Percentiles rank a stretch among this genome's conserved stretches.
Evolutionary conservation across 2,888 invertebrate species (phyloP).

Genomic region (Trachelus tabidus): DNA sequence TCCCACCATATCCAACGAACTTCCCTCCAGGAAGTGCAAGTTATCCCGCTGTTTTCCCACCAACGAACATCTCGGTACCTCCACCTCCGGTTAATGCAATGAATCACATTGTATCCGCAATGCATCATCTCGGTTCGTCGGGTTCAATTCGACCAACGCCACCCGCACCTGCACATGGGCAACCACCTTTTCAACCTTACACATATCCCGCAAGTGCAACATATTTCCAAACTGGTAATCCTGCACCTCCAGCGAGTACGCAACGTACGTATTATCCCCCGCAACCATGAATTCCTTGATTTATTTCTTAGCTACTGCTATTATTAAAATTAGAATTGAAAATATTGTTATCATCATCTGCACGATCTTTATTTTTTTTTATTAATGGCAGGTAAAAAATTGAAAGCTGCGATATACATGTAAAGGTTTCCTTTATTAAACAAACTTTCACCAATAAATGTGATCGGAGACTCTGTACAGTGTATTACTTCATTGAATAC

Average conservation of each 20-base stretch:
- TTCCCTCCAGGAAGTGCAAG: conserved; percentile 49
- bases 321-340: conserved; percentile 14
- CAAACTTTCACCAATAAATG: conserved; percentile 36
- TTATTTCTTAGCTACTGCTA: conserved; percentile 2
- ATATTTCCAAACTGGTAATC: conserved; percentile 52
- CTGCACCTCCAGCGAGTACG: conserved; percentile 49
- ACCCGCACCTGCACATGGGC: conserved; percentile 40
- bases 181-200: conserved; percentile 52
- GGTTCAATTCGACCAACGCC: conserved; percentile 46
- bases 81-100: conserved; percentile 59
- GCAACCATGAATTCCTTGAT: conserved; percentile 40
- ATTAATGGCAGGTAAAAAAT: conserved; percentile 12
- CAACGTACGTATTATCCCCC: conserved; percentile 58
- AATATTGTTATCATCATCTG: conserved; percentile 15
- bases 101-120: conserved; percentile 57
- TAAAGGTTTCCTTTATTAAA: conserved; percentile 61
- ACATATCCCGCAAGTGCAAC: conserved; percentile 55
- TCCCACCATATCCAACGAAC: conserved; percentile 51
- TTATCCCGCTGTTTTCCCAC: conserved; percentile 61
- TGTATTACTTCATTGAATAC: conserved; percentile 45
- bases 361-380: conserved; percentile 8
- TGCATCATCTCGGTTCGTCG: conserved; percentile 49
- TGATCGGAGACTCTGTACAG: conserved; percentile 35
- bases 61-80: conserved; percentile 58
- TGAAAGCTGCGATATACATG: conserved; percentile 35